Conservation (phyloP, 2,888 invertebrate species). For the Dromius quadrimaculatus region DNA sequence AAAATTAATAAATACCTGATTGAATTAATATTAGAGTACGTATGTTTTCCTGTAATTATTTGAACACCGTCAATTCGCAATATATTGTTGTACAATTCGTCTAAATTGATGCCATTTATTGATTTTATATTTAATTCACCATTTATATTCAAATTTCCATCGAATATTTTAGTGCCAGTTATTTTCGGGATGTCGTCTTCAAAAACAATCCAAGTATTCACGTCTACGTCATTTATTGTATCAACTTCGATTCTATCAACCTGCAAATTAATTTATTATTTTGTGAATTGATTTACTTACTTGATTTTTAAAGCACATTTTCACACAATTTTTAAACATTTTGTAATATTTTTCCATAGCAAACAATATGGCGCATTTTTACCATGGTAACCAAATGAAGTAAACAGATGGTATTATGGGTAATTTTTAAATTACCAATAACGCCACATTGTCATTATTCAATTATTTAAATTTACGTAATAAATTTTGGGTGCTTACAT, state of each 20-base stretch:
- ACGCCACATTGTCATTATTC: too few species aligned
- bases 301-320: too few species aligned
- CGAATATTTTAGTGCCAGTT: constrained; percentile 67
- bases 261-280: too few species aligned
- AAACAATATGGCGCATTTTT: too few species aligned
- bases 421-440: too few species aligned
- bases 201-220: constrained; percentile 65
- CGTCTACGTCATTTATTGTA: constrained; percentile 66
- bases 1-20: constrained; percentile 57
- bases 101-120: constrained; percentile 67
- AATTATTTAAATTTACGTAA: too few species aligned
- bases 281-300: too few species aligned
- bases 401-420: too few species aligned
- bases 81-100: constrained; percentile 64
- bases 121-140: constrained; percentile 65
- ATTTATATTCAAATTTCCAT: constrained; percentile 64
- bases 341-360: too few species aligned
- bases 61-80: constrained; percentile 67
- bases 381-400: too few species aligned
- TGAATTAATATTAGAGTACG: constrained; percentile 62
- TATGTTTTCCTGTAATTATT: constrained; percentile 65
- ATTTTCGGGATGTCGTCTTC: constrained; percentile 66
- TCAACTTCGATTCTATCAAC: constrained; percentile 64
- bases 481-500: too few species aligned
- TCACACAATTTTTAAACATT: too few species aligned